Evolutionary conservation across 37 sponge, comb jelly and placozoan species (phyloP), one percentile per base, ranked within the genome.

Genomic region (Agelas oroides): DNA sequence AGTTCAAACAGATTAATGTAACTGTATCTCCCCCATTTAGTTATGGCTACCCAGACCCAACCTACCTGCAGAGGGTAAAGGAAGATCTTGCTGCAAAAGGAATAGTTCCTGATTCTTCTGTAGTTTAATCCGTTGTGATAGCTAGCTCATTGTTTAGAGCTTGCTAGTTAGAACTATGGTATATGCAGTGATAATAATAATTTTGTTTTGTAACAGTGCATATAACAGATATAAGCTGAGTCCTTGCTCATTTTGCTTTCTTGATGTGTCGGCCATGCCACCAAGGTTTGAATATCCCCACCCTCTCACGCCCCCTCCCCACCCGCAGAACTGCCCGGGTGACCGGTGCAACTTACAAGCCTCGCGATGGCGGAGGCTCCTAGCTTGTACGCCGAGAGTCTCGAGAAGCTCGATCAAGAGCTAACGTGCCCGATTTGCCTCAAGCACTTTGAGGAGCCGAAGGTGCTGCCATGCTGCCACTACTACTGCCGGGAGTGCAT

Each of bases 11-110:
- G n/a, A n/a, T n/a, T n/a, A n/a, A n/a, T n/a, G n/a, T 46, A n/a
- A 46, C 3, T 8, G 8, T 8, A 46, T 46, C 3, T 8, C 3
- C 8, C 8, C 6, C 8, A 12, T 46, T 8, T 8, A 73, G 83
- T 19, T 88, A 92, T 78, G 94, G 94, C 61, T 94, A 94, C 65
- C 94, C 94, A 46, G 94, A 94, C 40, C 64, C 70, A 0, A 68
- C 65, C 38, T 94, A 94, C 62, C 53, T 94, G 25, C 65, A 75
- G 57, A 71, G 94, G 52, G 91, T 94, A 18, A 80, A 82, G n/a
- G 84, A 86, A 30, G 94, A 94, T 33, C 80, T 94, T 2, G 71
- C 39, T 23, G 77, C 72, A 21, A 88, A 90, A 52, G 93, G 93
- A 57, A 85, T 92, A 20, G 59, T 75, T 6, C 33, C 24, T 31